Evolutionary conservation across 2,888 invertebrate genomes (phyloP), one percentile per base, ranked within the genome.

Genomic region (Ferrisia virgata): DNA sequence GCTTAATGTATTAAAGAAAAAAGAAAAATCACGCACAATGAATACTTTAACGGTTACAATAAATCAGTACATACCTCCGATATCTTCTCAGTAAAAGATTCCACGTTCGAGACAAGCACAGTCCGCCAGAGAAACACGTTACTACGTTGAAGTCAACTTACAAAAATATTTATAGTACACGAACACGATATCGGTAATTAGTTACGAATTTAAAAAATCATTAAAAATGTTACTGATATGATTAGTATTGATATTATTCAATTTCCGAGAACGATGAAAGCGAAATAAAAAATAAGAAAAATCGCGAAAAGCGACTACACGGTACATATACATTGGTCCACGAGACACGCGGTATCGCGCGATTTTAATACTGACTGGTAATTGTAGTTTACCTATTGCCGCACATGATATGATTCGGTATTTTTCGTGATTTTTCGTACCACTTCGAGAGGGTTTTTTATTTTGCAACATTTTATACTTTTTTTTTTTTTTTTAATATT

Each of bases 321-420:
- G 15, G 40, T 31, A 31, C 28, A 53, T 79, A n/a, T 15, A 28
- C 47, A 47, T 79, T 79, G 47, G 79, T 79, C 79, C 79, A 47
- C 79, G 79, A 47, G 31, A 47, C 31, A 79, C 79, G 79, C 79
- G 47, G 5, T 47, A 53, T 43, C 79, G 28, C 79, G 79, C 79
- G 22, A 79, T 47, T 13, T 79, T 79, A 25, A 79, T 28, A 79
- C 79, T 79, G 79, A 79, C 22, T 79, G 43, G 15, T 15, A 36
- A 43, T 25, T 15, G 28, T 28, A 28, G 69, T 72, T 72, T 47
- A 79, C 43, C 43, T 53, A 8, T n/a, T 25, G 25, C 47, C 47
- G 15, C 79, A 53, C 47, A 47, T 47, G 79, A 43, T 31, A 25
- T 25, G 40, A 36, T 79, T 79, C 79, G 79, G 31, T 2, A 22